These are phyloP conservation scores for Chanos chanos DNA, from an alignment of 2,797 vertebrate species.

Conservation along the genomic window DNA sequence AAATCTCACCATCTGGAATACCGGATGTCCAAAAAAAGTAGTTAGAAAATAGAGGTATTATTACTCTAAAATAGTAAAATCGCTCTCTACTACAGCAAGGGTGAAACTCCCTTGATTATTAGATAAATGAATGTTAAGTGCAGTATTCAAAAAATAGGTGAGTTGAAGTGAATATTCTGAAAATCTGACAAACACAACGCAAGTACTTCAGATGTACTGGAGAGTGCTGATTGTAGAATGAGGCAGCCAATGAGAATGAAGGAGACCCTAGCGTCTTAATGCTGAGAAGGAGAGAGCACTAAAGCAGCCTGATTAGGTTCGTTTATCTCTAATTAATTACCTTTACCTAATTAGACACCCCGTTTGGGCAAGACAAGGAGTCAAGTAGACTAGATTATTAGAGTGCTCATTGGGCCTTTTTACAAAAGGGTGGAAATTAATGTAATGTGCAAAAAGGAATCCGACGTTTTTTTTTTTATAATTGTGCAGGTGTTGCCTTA, in stretches of 20 bases:
- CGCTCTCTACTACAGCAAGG: no score
- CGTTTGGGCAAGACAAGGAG: conserved; percentile 95
- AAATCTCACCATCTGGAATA: no score
- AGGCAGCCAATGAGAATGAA: conserved; percentile 76
- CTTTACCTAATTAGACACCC: conserved; percentile 99
- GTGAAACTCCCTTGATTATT: no score
- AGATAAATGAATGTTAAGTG: no score
- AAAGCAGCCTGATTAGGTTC: conserved; percentile 98
- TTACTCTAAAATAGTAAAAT: no score
- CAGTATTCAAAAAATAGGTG: no score
- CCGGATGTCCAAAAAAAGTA: no score
- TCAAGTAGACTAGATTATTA: conserved; percentile 99
- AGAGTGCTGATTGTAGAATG: conserved; percentile 46
- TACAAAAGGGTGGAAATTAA: conserved; percentile 98
- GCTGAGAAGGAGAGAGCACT: conserved; percentile 89
- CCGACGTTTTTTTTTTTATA: conserved; percentile 93
- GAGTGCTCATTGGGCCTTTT: conserved; percentile 93
- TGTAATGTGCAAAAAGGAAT: conserved; percentile 94
- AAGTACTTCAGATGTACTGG: background rate
- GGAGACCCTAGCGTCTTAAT: conserved; percentile 88
- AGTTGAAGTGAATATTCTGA: background rate
- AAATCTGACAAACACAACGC: background rate
- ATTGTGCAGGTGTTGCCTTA: conserved; percentile 99
- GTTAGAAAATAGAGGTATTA: no score
- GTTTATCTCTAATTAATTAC: conserved; percentile 99